Percentiles rank a stretch among this genome's conserved stretches.
Conservation (phyloP, 2,113 vertebrate genomes). For the Chloropsis hardwickii region DNA sequence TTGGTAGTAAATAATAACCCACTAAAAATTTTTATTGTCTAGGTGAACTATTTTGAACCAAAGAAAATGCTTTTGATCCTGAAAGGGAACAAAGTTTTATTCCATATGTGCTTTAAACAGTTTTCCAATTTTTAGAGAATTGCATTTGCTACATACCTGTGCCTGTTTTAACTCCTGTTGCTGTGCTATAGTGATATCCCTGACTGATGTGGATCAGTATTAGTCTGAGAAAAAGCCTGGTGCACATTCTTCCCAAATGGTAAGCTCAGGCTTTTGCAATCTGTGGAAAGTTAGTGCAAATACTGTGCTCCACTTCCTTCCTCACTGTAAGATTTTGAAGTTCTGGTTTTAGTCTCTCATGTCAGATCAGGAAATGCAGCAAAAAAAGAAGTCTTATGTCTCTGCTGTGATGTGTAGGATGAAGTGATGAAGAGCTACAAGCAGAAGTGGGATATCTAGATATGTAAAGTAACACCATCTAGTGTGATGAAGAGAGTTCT, state of each 20-base stretch:
- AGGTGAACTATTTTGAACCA: not conserved
- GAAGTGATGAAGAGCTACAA: not conserved
- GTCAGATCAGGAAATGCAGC: not conserved
- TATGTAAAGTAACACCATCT: not conserved
- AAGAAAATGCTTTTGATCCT: not conserved
- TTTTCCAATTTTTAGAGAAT: not conserved
- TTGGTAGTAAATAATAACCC: not conserved
- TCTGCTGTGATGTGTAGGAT: not conserved
- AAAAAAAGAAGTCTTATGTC: not conserved
- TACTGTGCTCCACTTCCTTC: not conserved
- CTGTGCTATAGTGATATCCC: not conserved
- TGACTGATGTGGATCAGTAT: not conserved
- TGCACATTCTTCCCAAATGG: not conserved
- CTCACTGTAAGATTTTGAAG: not conserved
- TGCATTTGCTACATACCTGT: not conserved
- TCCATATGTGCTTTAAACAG: not conserved
- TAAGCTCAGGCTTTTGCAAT: not conserved
- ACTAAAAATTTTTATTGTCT: not conserved
- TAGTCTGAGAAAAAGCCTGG: not conserved
- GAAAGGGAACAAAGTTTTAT: not conserved
- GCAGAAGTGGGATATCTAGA: not conserved
- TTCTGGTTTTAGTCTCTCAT: not conserved
- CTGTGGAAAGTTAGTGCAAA: not conserved
- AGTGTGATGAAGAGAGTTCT: not conserved
- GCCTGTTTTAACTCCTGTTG: not conserved